A percentile compares a stretch with the other conserved stretches of the same genome.
Conservation (phyloP, 2,888 invertebrate genomes). For the Xestia rhomboidea region DNA sequence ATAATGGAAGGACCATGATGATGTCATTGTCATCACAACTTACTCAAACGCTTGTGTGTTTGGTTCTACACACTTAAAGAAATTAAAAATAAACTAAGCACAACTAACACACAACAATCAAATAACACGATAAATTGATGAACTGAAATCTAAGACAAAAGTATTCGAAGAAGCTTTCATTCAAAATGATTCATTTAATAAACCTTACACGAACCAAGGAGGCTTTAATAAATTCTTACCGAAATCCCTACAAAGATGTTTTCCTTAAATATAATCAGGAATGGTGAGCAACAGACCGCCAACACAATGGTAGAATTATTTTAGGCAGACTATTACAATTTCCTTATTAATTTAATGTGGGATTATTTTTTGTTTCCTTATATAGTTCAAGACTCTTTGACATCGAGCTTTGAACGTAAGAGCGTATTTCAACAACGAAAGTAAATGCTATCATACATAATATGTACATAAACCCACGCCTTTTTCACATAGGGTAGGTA, state of each 20-base stretch:
- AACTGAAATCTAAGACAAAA: constrained; percentile 43
- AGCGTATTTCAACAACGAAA: neutral
- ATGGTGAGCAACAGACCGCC: constrained; percentile 66
- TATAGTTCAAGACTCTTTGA: constrained; percentile 14
- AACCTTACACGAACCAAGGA: constrained; percentile 64
- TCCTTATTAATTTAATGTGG: constrained; percentile 69
- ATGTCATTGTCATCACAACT: no score
- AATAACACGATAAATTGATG: constrained; percentile 64
- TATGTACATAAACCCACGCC: no score
- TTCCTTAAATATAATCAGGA: constrained; percentile 76
- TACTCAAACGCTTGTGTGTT: no score
- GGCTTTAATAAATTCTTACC: constrained; percentile 73
- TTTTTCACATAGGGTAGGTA: no score
- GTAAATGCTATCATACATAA: no score
- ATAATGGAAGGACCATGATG: no score
- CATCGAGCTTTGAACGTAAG: neutral
- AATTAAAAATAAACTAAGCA: no score
- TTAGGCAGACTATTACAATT: constrained; percentile 68
- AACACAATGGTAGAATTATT: constrained; percentile 76
- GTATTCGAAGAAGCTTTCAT: constrained; percentile 67
- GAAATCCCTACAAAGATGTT: constrained; percentile 70
- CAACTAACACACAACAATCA: constrained; percentile 12
- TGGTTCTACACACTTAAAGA: no score
- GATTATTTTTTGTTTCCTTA: constrained; percentile 44
- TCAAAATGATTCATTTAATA: constrained; percentile 74